These are phyloP conservation scores for Anableps anableps DNA, from an alignment of 2,797 vertebrate genomes.

Conservation along the genomic window DNA sequence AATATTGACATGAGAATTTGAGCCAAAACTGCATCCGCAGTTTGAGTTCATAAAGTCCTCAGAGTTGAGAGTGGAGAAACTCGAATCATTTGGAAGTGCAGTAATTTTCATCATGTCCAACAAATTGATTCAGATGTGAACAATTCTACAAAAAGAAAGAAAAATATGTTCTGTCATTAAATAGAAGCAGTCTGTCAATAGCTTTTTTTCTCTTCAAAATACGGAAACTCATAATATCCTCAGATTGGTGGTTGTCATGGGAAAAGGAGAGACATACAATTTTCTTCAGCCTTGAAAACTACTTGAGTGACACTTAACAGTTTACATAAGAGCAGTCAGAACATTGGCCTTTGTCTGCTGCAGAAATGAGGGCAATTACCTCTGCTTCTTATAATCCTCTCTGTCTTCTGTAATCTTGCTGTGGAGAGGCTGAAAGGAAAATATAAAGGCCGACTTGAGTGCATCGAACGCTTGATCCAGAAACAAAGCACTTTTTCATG, in stretches of 20 bases:
- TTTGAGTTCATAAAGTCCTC: neutral
- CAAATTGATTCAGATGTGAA: neutral
- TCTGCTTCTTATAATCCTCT: constrained; percentile 50
- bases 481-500: constrained; percentile 23
- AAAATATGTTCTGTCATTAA: constrained; percentile 9
- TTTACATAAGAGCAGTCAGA: constrained; percentile 70
- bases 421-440: constrained; percentile 56
- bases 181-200: constrained; percentile 26
- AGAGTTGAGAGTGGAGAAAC: neutral
- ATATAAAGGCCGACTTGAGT: constrained; percentile 51
- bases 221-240: constrained; percentile 48
- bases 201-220: constrained; percentile 15
- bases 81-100: neutral
- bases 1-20: neutral
- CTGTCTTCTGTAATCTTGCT: constrained; percentile 40
- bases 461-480: constrained; percentile 50
- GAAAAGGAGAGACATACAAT: constrained; percentile 55
- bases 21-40: neutral
- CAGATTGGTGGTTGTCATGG: constrained; percentile 53
- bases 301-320: constrained; percentile 70
- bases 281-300: constrained; percentile 68
- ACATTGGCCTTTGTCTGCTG: constrained; percentile 75
- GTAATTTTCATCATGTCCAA: constrained; percentile 1
- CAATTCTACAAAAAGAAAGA: neutral
- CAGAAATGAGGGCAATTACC: constrained; percentile 68